phyloP scores from a whole-genome alignment of 2,888 invertebrate species.

The Acleris literana region DNA sequence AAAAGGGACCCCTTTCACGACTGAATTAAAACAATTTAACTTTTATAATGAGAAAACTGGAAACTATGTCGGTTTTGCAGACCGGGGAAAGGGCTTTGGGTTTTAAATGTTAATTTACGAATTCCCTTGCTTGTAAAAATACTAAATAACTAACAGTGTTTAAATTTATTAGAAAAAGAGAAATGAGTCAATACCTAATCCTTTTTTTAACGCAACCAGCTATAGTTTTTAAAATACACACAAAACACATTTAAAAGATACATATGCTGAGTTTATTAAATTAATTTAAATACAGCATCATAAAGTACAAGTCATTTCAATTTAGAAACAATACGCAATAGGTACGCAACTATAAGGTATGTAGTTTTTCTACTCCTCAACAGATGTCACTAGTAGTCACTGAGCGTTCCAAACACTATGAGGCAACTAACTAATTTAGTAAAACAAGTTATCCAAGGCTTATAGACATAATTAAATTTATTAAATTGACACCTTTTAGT shows the following conservation, averaged over 20 bases:
- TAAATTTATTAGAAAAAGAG: no score
- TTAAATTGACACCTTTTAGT: constrained; percentile 31
- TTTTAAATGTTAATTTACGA: background rate
- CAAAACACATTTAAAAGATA: no score
- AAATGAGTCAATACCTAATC: no score
- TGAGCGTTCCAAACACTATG: constrained; percentile 36
- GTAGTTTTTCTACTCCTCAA: constrained; percentile 51
- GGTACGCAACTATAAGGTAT: no score
- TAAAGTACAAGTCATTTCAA: no score
- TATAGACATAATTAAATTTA: constrained; percentile 18
- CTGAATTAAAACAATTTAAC: constrained; percentile 48
- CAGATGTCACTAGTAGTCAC: constrained; percentile 58
- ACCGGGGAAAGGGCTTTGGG: constrained; percentile 1
- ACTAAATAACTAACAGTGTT: background rate
- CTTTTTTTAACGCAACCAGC: no score
- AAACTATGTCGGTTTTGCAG: constrained; percentile 25
- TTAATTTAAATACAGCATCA: no score
- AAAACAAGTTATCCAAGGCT: constrained; percentile 4
- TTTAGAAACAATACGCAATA: no score
- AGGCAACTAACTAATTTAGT: background rate
- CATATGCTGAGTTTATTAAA: no score
- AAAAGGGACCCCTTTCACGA: constrained; percentile 61
- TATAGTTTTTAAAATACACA: no score
- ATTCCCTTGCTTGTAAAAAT: background rate
- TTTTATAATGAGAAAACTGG: constrained; percentile 43